Evolutionary conservation across 2,888 invertebrate species (phyloP), one percentile per base, ranked within the genome.

Genomic region (Blastobasis adustella): DNA sequence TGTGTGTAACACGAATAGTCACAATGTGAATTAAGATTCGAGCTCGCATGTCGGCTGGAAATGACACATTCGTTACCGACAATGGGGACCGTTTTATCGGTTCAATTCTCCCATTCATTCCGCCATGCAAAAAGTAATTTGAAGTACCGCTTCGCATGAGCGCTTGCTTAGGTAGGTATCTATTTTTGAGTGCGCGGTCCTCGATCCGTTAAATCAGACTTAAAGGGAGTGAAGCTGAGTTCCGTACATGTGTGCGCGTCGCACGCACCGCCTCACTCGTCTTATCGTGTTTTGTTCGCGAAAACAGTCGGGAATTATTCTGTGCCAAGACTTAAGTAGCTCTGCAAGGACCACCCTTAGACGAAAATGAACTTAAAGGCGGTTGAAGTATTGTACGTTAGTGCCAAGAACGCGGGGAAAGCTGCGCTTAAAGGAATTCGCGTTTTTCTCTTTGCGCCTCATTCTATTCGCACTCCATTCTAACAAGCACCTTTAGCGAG

Each of bases 81-180:
- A 79, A 76, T 77, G 72, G 74, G 65, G 65, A 67, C 71, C 75
- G 71, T 80, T 81, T 82, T 77, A 74, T 76, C 82, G 81, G 79
- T 81, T 79, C 83, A 79, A 76, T 82, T 82, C 80, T 67, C 71
- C 73, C 77, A 80, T 80, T 83, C 82, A 84, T 72, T 76, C 76
- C 69, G 70, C 78, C 76, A 78, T 79, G 78, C 78, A 83, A 79
- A 80, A 83, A 80, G 83, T 81, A 84, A 86, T 85, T 82, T 82
- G 76, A 82, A 84, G 76, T 79, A 79, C 72, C 72, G 74, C 69
- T 70, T 75, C 76, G 77, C 77, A 77, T 78, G 80, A 81, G 74
- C 67, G 79, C 74, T 73, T 72, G 74, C 74, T 80, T 79, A 63
- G 61, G 23, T 23, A 23, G 23, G 63, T 62, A 79, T 79, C 79